These are phyloP conservation scores for Picathartes gymnocephalus DNA, from an alignment of 2,113 vertebrate species.

Conservation along the genomic window DNA sequence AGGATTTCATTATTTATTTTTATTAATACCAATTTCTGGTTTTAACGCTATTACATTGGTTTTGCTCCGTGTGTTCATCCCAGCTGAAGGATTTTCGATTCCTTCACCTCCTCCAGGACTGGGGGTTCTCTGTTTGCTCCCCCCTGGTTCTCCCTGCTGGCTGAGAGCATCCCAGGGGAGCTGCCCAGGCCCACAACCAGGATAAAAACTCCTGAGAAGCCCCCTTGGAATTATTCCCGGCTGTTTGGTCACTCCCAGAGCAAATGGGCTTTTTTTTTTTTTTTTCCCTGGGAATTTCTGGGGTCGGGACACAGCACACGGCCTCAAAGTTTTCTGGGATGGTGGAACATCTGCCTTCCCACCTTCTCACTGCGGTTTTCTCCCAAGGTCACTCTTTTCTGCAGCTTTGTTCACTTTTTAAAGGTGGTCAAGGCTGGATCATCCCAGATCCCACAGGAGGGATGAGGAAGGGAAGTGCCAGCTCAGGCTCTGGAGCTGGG, in stretches of 20 bases:
- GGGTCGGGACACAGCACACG: too few relatives aligned
- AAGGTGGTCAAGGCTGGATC: neutral
- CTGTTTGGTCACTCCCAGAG: accelerated
- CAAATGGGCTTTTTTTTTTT: neutral
- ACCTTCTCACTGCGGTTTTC: neutral
- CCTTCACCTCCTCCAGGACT: accelerated
- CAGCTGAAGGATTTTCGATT: accelerated
- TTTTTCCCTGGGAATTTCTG: neutral
- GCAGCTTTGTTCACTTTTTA: neutral
- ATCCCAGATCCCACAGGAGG: neutral
- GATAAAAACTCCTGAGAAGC: neutral
- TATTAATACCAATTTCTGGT: too few relatives aligned
- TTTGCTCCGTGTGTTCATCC: accelerated
- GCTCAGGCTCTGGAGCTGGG: neutral
- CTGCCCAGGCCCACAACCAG: neutral
- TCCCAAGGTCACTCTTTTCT: neutral
- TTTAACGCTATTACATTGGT: too few relatives aligned
- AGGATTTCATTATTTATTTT: neutral
- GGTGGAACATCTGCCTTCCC: neutral
- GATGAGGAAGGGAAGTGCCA: neutral
- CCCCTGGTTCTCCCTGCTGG: neutral
- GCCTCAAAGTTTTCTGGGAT: neutral
- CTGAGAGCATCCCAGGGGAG: neutral
- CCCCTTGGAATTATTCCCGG: neutral
- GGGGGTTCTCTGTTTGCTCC: neutral